Conservation (phyloP, 2,113 vertebrate genomes). For the Struthio camelus region DNA sequence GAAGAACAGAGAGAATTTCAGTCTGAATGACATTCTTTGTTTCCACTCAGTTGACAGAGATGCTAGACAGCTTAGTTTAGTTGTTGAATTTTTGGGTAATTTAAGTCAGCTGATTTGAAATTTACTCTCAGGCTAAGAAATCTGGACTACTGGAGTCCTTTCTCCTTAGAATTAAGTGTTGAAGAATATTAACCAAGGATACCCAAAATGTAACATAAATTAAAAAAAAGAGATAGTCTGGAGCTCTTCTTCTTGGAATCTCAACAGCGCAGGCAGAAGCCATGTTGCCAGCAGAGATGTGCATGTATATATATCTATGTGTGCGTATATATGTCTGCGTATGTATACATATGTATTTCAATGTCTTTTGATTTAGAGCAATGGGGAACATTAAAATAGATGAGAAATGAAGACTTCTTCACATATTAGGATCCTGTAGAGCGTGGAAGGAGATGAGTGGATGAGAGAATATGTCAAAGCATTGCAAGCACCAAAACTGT, state of each 20-base stretch:
- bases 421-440: background rate
- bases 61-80: background rate
- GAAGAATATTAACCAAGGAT: background rate
- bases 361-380: background rate
- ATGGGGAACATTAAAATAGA: background rate
- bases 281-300: background rate
- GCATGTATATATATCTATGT: background rate
- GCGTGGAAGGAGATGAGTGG: background rate
- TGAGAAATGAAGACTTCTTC: background rate
- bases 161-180: background rate
- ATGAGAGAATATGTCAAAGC: background rate
- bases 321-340: background rate
- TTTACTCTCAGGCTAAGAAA: background rate
- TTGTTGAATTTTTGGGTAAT: background rate
- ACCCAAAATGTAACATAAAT: background rate
- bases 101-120: background rate
- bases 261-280: background rate
- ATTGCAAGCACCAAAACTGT: background rate
- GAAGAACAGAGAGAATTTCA: background rate
- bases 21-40: background rate
- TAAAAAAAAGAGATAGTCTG: background rate
- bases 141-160: background rate
- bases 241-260: background rate
- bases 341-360: background rate
- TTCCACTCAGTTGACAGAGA: background rate